Evolutionary conservation across 2,888 invertebrate species (phyloP).

Genomic region (Aplocera efformata): DNA sequence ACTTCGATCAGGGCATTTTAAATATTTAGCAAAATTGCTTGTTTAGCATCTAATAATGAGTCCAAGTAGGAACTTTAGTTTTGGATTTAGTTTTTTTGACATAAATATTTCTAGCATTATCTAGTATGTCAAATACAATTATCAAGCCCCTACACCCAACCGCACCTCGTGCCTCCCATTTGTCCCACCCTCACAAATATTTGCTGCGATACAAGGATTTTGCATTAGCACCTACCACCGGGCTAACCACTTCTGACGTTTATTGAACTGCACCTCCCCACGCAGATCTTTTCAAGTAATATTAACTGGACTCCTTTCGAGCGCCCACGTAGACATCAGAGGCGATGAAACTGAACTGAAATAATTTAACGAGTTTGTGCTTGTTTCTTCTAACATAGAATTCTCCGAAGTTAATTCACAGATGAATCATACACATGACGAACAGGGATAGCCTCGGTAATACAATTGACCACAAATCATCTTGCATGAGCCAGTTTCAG

Average conservation of each 20-base stretch:
- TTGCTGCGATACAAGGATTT: slow-evolving; percentile 58
- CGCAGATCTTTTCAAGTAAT: slow-evolving; percentile 20
- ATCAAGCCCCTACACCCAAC: slow-evolving; percentile 25
- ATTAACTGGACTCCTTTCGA: slow-evolving; percentile 13
- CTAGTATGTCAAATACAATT: slow-evolving; percentile 30
- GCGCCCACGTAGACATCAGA: slow-evolving; percentile 29
- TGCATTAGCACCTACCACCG: slow-evolving; percentile 58
- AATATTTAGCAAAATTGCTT: no score
- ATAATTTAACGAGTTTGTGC: slow-evolving; percentile 22
- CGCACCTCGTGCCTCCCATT: slow-evolving; percentile 31
- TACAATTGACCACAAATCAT: slow-evolving; percentile 49
- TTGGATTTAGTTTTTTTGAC: no score
- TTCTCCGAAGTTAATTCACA: slow-evolving; percentile 35
- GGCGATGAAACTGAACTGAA: slow-evolving; percentile 32
- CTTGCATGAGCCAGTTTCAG: slow-evolving; percentile 12
- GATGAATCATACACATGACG: slow-evolving; percentile 56
- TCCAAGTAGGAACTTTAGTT: no score
- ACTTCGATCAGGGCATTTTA: no score
- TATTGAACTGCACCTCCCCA: slow-evolving; percentile 46
- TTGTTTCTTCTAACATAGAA: slow-evolving; percentile 18
- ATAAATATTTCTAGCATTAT: no score
- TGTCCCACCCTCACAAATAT: slow-evolving; percentile 57
- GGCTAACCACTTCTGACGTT: slow-evolving; percentile 41
- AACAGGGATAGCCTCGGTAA: slow-evolving; percentile 44
- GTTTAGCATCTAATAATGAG: no score